phyloP scores from a whole-genome alignment of 2,113 vertebrate species.

The Bungarus multicinctus region DNA sequence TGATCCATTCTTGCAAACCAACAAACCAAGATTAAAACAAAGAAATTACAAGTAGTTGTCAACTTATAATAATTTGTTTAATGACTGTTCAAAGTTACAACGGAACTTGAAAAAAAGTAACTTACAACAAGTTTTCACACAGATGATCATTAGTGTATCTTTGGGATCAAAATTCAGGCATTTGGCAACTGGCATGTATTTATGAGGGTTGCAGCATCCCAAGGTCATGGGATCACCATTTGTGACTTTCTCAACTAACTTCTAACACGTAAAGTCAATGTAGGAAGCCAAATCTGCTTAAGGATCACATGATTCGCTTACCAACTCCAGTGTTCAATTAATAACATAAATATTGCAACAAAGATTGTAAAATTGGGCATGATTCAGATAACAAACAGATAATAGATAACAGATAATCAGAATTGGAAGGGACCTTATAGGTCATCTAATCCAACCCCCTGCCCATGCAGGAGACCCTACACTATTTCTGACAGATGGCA shows the following conservation, averaged over 20 bases:
- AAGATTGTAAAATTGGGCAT: neutral
- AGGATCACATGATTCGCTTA: neutral
- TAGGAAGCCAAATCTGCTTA: neutral
- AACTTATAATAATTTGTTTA: neutral
- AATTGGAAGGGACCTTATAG: no score
- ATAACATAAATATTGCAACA: neutral
- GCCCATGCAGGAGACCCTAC: no score
- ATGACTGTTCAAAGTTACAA: neutral
- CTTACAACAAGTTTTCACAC: neutral
- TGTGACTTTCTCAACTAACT: neutral
- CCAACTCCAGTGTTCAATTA: neutral
- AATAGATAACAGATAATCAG: no score
- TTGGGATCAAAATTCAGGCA: neutral
- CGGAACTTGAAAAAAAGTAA: neutral
- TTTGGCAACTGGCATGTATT: neutral
- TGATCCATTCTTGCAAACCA: neutral
- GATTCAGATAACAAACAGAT: neutral
- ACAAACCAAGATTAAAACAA: neutral
- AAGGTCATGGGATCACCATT: neutral
- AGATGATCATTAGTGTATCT: neutral
- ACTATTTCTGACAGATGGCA: no score
- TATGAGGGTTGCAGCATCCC: neutral
- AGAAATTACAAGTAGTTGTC: neutral
- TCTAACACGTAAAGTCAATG: neutral
- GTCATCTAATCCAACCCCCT: no score